phyloP scores from a whole-genome alignment of 2,797 vertebrate genomes.

The Balearica regulorum region DNA sequence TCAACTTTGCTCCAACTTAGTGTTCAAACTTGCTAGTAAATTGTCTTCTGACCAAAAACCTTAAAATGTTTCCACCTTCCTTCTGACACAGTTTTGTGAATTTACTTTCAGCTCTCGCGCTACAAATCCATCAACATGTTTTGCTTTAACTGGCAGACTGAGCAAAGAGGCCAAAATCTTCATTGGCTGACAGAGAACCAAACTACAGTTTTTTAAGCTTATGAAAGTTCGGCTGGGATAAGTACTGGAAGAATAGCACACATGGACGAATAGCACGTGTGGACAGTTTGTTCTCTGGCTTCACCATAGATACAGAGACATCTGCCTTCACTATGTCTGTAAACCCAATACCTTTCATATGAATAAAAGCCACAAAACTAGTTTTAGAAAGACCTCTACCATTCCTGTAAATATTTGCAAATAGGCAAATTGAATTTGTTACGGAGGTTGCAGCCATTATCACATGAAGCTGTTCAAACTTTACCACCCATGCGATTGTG shows the following conservation, averaged over 20 bases:
- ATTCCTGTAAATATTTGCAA: neutral
- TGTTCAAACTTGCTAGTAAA: neutral
- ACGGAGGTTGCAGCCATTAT: fast-evolving
- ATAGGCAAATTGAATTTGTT: neutral
- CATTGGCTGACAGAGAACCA: neutral
- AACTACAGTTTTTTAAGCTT: neutral
- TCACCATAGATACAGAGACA: neutral
- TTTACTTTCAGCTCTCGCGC: neutral
- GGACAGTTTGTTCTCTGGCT: neutral
- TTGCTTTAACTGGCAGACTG: neutral
- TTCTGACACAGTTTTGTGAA: neutral
- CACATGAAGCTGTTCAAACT: neutral
- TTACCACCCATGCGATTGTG: fast-evolving
- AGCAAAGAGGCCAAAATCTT: neutral
- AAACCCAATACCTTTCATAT: fast-evolving
- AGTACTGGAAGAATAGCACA: neutral
- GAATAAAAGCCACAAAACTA: neutral
- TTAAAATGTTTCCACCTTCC: neutral
- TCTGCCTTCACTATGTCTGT: neutral
- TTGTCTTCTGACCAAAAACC: neutral
- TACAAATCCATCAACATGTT: neutral
- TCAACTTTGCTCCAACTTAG: neutral
- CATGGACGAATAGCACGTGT: neutral
- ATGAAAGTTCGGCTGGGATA: neutral
- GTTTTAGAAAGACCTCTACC: neutral